phyloP scores from a whole-genome alignment of 64 coral and sea anemone species.

The Montipora capricornis region DNA sequence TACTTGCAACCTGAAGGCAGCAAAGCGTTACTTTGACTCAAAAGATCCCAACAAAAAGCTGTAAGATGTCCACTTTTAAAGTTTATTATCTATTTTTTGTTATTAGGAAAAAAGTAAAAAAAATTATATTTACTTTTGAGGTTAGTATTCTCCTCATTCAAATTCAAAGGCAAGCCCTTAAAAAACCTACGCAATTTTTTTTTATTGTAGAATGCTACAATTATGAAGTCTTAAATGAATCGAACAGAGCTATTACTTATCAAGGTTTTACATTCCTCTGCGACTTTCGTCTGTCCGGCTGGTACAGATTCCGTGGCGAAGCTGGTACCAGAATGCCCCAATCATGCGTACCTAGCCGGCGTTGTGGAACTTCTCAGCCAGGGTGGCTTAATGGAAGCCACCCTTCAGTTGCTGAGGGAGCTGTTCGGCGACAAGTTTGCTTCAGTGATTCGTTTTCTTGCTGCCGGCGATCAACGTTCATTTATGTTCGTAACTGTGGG shows the following conservation, averaged over 20 bases:
- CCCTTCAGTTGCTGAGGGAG: neutral
- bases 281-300: neutral
- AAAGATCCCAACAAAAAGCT: too few relatives aligned
- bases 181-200: too few relatives aligned
- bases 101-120: too few relatives aligned
- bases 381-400: neutral
- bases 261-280: neutral
- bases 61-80: too few relatives aligned
- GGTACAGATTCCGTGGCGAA: neutral
- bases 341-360: neutral
- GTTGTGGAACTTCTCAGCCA: neutral
- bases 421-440: neutral
- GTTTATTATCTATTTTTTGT: too few relatives aligned
- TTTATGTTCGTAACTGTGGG: slow-evolving; percentile 15
- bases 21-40: too few relatives aligned
- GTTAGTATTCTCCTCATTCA: too few relatives aligned
- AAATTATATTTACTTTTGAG: too few relatives aligned
- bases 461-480: slow-evolving; percentile 14
- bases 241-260: neutral
- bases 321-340: neutral
- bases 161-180: too few relatives aligned
- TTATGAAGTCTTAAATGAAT: neutral
- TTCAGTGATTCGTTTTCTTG: neutral
- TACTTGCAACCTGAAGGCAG: too few relatives aligned
- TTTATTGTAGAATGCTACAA: neutral